These are phyloP conservation scores for Gryllus longicercus DNA, from an alignment of 2,888 invertebrate species.

Conservation along the genomic window DNA sequence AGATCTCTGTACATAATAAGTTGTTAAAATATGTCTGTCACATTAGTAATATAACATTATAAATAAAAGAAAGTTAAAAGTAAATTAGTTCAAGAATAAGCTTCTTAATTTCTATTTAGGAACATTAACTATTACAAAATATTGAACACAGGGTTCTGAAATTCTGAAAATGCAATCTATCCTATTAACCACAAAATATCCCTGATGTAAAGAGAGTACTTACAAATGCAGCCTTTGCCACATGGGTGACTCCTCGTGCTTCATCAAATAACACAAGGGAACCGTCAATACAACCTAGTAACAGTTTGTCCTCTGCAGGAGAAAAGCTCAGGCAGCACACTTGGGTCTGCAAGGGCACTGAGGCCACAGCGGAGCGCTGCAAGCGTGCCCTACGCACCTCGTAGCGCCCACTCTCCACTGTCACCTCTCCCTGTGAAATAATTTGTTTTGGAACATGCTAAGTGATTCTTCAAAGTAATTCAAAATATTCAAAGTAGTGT, in stretches of 20 bases:
- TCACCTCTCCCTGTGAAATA: slow-evolving; percentile 58
- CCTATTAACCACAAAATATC: no score
- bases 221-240: slow-evolving; percentile 76
- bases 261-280: slow-evolving; percentile 77
- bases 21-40: no score
- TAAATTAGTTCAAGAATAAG: no score
- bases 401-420: slow-evolving; percentile 65
- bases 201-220: slow-evolving; percentile 44
- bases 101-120: no score
- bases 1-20: no score
- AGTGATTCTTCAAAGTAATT: neutral
- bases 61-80: no score
- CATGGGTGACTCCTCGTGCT: slow-evolving; percentile 67
- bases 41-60: no score
- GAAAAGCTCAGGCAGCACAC: slow-evolving; percentile 65
- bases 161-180: no score
- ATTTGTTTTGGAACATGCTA: slow-evolving; percentile 42
- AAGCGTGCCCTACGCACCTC: slow-evolving; percentile 59
- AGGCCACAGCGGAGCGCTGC: slow-evolving; percentile 62
- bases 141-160: no score
- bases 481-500: slow-evolving; percentile 19
- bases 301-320: slow-evolving; percentile 68
- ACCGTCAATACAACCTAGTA: slow-evolving; percentile 82
- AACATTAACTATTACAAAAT: no score
- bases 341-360: slow-evolving; percentile 67